Base-by-base conservation (phyloP, 2,888 invertebrate species). In the Tiphia femorata region DNA sequence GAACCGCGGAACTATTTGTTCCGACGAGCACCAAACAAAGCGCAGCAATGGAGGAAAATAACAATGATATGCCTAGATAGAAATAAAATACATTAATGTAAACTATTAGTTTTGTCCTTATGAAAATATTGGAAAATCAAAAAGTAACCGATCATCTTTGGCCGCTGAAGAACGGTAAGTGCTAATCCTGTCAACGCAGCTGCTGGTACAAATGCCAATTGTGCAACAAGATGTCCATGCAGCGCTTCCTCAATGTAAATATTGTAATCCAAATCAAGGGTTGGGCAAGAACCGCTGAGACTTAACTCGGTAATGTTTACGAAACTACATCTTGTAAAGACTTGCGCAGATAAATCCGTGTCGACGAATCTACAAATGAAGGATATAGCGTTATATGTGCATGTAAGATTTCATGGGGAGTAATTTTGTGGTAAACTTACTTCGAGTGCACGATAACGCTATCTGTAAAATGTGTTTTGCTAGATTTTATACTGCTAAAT, bases 401-500 rank as follows among this genome's bases (percentile, higher is more conserved):
- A 6, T n/a, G n/a, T 3, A 29, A 6, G 25, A n/a, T 10, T 2
- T 20, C 2, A 7, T 27, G 4, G 12, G 6, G 2, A 33, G 4
- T 4, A 33, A 33, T 33, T 33, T 5, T 33, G 4, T 33, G 6
- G 6, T 3, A 42, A 48, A 73, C 81, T 80, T 73, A 91, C 91
- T 88, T 89, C 70, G 88, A 89, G 78, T 89, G 87, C 48, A 87
- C 84, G 58, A 92, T 89, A 3, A 86, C 73, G 37, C 88, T 88
- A 49, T 88, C 87, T 38, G 85, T 84, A 78, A 93, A 92, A 61
- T 85, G 87, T 0, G 91, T 90, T 51, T 88, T 88, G 41, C 91
- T 91, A 10, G 91, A 90, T 79, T 90, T 91, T 37, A 93, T 88
- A 68, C 90, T 91, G 23, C 88, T 87, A 75, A 93, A 90, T 64